These are phyloP conservation scores for Volucella zonaria DNA, from an alignment of 2,888 invertebrate genomes.

Conservation along the genomic window DNA sequence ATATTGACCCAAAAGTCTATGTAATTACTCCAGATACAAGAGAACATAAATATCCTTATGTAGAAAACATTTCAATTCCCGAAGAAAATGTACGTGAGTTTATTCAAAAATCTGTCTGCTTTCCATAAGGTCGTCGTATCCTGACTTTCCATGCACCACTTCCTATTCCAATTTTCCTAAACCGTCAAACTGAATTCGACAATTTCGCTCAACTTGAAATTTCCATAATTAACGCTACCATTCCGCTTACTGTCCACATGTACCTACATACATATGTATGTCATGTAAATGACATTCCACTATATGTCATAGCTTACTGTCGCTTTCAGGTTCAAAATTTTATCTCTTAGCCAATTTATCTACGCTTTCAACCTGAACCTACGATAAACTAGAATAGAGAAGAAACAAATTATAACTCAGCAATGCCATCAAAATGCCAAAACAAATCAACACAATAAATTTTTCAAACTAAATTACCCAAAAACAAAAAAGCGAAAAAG, in stretches of 20 bases:
- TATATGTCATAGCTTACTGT: slow-evolving; percentile 25
- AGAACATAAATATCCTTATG: too few relatives aligned
- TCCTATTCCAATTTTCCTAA: too few relatives aligned
- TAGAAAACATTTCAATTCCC: too few relatives aligned
- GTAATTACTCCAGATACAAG: too few relatives aligned
- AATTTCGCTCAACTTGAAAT: not conserved
- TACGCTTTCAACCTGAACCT: slow-evolving; percentile 32
- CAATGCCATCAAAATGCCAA: slow-evolving; percentile 27
- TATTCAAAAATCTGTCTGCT: too few relatives aligned
- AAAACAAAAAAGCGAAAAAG: slow-evolving; percentile 1
- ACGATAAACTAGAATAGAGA: slow-evolving; percentile 14
- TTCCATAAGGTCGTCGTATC: too few relatives aligned
- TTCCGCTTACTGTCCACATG: not conserved
- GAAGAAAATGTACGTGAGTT: too few relatives aligned
- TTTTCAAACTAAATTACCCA: slow-evolving; percentile 28
- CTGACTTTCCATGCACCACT: too few relatives aligned
- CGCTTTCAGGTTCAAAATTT: slow-evolving; percentile 8
- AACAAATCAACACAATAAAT: slow-evolving; percentile 47
- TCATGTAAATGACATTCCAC: slow-evolving; percentile 2
- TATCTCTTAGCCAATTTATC: slow-evolving; percentile 17
- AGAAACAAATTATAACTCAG: slow-evolving; percentile 12
- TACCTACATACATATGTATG: not conserved
- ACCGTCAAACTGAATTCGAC: not conserved
- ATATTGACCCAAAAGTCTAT: too few relatives aligned
- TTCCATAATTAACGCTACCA: slow-evolving; percentile 1